Evolutionary conservation across 2,888 invertebrate species (phyloP), one percentile per base, ranked within the genome.

Genomic region (Morinoia aosen): DNA sequence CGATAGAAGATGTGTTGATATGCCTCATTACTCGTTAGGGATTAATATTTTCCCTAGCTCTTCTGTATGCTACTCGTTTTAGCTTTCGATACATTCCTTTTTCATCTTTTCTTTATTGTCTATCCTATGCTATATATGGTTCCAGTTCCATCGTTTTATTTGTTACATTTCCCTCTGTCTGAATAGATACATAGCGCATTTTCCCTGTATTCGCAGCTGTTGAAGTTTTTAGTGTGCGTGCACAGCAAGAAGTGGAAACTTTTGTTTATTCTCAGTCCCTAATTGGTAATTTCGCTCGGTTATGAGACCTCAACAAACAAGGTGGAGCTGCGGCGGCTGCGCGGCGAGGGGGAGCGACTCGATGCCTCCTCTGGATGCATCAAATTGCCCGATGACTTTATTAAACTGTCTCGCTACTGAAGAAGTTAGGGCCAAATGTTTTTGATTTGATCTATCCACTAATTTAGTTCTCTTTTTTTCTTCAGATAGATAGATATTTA

Each of bases 221-320:
- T 90, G 1, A 5, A 90, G 48, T 40, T 90, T 90, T 90, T 90
- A 48, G 11, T 90, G 40, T 19, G 39, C 90, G 4, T 48, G 39
- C 90, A 90, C 39, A 90, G 19, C 40, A 76, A 76, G 76, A 76
- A 76, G 76, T 48, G 90, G 90, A 90, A 40, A 90, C 40, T 90
- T 90, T 48, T 90, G 90, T 40, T 90, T 90, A 90, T 48, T 90
- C 48, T 90, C 48, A 5, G 48, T 90, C 39, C 90, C 40, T 90
- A 90, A 90, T 90, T 90, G 90, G 12, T 40, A 48, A 90, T 39
- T 90, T 90, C 48, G 90, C 39, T 39, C 90, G 48, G 90, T 90
- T 90, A 90, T 90, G 14, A 48, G 90, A 90, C 90, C 90, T 90
- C 39, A 19, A 90, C 90, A 90, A 90, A 90, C 90, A 90, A 40